A percentile compares a stretch with the other conserved stretches of the same genome.
These are phyloP conservation scores for Eumeta japonica DNA, from an alignment of 1,140 invertebrate species.

Conservation along the genomic window DNA sequence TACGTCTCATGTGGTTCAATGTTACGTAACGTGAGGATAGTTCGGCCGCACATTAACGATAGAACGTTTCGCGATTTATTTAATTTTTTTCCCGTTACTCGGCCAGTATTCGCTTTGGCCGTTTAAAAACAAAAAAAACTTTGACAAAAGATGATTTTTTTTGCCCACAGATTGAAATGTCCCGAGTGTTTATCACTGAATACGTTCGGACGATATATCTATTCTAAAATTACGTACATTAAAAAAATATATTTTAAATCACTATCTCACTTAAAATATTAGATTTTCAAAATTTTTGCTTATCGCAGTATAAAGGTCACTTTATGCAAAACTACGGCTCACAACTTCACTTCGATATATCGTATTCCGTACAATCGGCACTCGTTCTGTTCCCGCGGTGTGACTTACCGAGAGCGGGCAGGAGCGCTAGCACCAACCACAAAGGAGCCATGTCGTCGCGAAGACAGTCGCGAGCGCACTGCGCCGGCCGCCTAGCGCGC, in stretches of 20 bases:
- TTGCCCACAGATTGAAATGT: too few relatives aligned
- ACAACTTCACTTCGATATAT: constrained; percentile 2
- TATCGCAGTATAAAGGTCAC: constrained; percentile 2
- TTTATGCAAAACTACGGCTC: neutral
- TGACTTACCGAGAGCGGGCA: constrained; percentile 50
- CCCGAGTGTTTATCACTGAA: too few relatives aligned
- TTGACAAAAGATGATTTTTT: too few relatives aligned
- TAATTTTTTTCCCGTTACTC: neutral
- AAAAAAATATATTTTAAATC: constrained; percentile 1
- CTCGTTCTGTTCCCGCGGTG: constrained; percentile 1
- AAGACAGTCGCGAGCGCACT: constrained; percentile 39
- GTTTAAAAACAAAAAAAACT: too few relatives aligned
- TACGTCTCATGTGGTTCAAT: too few relatives aligned
- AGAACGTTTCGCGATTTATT: neutral
- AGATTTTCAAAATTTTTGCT: neutral
- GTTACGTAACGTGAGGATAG: too few relatives aligned
- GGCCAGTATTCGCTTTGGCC: too few relatives aligned
- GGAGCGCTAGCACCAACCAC: constrained; percentile 45
- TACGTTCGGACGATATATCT: neutral
- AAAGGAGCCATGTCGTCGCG: constrained; percentile 47
- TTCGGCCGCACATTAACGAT: neutral
- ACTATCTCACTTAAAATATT: neutral
- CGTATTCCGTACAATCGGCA: constrained; percentile 5
- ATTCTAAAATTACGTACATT: neutral
- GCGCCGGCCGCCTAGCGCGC: too few relatives aligned